Base-by-base conservation (phyloP, 1,140 invertebrate species). In the Drosophila pectinifera region DNA sequence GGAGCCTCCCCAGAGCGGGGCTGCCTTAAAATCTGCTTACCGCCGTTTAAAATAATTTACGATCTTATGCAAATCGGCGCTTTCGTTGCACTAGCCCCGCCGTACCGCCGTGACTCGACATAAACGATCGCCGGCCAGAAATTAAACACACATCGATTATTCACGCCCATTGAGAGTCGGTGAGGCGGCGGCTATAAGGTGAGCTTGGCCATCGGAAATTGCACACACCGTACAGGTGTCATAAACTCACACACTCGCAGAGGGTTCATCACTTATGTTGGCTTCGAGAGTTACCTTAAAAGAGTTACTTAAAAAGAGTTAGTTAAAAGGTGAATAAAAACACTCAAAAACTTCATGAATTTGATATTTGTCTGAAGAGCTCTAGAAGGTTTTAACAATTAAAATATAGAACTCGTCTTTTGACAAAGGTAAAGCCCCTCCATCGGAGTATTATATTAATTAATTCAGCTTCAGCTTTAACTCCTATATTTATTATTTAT, bases 11-110 rank as follows among this genome's bases (percentile, higher is more conserved):
- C 36, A n/a, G 41, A 26, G 49, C 16, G 38, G 46, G 43, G 48
- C 38, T 34, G 57, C 78, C 81, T 77, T 78, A 78, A 78, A 48
- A 78, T 82, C 79, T 65, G 43, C 61, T 82, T 78, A 67, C 64
- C 54, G 79, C 69, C 69, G 74, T 82, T 83, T 83, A 80, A 68
- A 88, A 82, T 88, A 70, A 82, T 82, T 80, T 83, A 70, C 64
- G 63, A 77, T 69, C 62, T 51, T 73, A 88, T 81, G 78, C 83
- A 88, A 76, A 79, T 70, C 62, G 45, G 18, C 20, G 43, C 22
- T 51, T 73, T 63, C 49, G 56, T 53, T 64, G 45, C 78, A 70
- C 67, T 45, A 56, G 63, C 63, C 63, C 46, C 26, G 22, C 43
- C 31, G 16, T 36, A 65, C 16, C 26, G 45, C 78, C 67, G 59